These are phyloP conservation scores for Odontocerum albicorne DNA, from an alignment of 2,888 invertebrate species.

Conservation along the genomic window DNA sequence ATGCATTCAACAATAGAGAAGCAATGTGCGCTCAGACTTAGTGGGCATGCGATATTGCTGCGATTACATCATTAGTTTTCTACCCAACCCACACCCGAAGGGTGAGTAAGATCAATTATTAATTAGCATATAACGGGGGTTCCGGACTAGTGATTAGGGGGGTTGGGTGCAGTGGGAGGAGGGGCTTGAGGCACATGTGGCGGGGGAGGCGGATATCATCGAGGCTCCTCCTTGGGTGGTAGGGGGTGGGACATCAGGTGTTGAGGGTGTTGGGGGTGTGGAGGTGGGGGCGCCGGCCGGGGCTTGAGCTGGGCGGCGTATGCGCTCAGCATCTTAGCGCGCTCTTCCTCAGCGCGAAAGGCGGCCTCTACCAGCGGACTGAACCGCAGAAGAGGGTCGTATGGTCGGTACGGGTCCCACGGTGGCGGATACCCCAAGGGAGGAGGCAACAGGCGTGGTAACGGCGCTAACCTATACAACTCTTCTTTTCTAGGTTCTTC, in stretches of 20 bases:
- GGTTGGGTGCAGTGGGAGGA: slow-evolving; percentile 1
- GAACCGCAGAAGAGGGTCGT: slow-evolving; percentile 74
- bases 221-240: slow-evolving; percentile 62
- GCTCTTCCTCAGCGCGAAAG: slow-evolving; percentile 75
- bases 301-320: slow-evolving; percentile 64
- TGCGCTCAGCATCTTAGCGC: slow-evolving; percentile 73
- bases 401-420: slow-evolving; percentile 72
- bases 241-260: slow-evolving; percentile 58
- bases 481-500: slow-evolving; percentile 63
- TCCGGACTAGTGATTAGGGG: background rate
- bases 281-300: slow-evolving; percentile 51
- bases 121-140: too few relatives aligned
- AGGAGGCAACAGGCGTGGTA: slow-evolving; percentile 47
- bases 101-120: too few relatives aligned
- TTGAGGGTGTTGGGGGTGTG: slow-evolving; percentile 62
- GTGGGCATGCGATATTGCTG: too few relatives aligned
- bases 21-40: too few relatives aligned
- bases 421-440: slow-evolving; percentile 62
- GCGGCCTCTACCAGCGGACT: slow-evolving; percentile 80
- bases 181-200: too few relatives aligned
- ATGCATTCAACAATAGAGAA: too few relatives aligned
- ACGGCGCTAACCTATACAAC: slow-evolving; percentile 37
- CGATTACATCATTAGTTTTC: too few relatives aligned
- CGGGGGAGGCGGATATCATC: slow-evolving; percentile 50
- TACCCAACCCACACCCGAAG: too few relatives aligned